Base-by-base conservation (phyloP, 2,888 invertebrate genomes). In the Prenolepis imparis region DNA sequence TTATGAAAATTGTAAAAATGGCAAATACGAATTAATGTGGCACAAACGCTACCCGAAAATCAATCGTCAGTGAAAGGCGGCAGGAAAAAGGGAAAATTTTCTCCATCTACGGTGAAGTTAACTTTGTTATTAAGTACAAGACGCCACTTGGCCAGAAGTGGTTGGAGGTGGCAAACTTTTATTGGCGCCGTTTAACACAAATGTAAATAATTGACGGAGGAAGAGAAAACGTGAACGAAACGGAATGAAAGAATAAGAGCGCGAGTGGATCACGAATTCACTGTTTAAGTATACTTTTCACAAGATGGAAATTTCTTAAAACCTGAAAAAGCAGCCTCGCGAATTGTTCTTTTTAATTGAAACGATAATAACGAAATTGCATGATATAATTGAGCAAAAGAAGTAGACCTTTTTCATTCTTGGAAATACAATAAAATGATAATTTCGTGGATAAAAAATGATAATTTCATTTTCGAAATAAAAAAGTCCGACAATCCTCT, bases 261-360 rank as follows among this genome's bases (percentile, higher is more conserved):
- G 86, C 77, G 84, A 88, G 84, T 86, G 86, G 86, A 88, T 88
- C 89, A 86, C 64, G 84, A 87, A 91, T 90, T 87, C 87, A 81
- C 83, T 87, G 88, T 90, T 91, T 87, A 89, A 91, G 90, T 90
- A 90, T 86, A 90, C 86, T 90, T 89, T 88, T 89, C 86, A 84
- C 87, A 87, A 86, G 86, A 86, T 77, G 75, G 85, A 84, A 90
- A 86, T 91, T 91, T 91, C 86, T 91, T 91, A 89, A 91, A 91
- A 90, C 86, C 90, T 81, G 87, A 85, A 88, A 91, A 91, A n/a
- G n/a, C 88, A 88, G 86, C 87, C 88, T 78, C 72, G 84, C 83
- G 88, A 91, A 91, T 90, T 87, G 91, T 91, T 91, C 91, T 89
- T 87, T 90, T 90, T 90, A 90, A 90, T 91, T 90, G 85, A 83